Evolutionary conservation across 2,888 invertebrate genomes (phyloP), one percentile per base, ranked within the genome.

Genomic region (Yponomeuta plumbellus): DNA sequence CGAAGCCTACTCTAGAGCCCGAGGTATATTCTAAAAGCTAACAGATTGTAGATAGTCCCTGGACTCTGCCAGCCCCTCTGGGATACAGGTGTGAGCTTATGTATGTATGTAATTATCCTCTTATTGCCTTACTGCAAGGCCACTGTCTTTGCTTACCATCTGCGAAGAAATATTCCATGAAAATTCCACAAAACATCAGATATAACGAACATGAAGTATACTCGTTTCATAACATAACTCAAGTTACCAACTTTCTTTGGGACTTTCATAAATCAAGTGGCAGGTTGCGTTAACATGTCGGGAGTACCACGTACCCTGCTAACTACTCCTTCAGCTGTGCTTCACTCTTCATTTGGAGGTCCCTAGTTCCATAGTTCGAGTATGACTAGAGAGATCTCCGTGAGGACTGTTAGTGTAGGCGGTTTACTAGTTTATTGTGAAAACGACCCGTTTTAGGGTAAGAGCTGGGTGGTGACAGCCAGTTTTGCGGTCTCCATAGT

Each of bases 251-350:
- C 59, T 59, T 59, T 59, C 59, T 59, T 59, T 13, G 13, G 13
- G 21, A 21, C 59, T 59, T 59, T 59, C 59, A 59, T 59, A 59
- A 59, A 59, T 44, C 64, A 44, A 17, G 64, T 44, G 11, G 64
- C 62, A 62, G 62, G 62, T 40, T 40, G 59, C 59, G 13, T 23
- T 59, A 59, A 59, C 59, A 59, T 23, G 44, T 52, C 17, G 44
- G 17, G 44, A 52, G 44, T 17, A 52, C 44, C 44, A 52, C 44
- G 44, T 52, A 13, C 44, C 44, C 44, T 52, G 44, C 17, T 52
- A 17, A 52, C 44, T 52, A 52, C 44, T 52, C 44, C 44, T 52
- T 34, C 34, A 34, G 34, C 34, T 34, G 8, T 10, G 8, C 34
- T 3, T 2, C 17, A 3, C 44, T 13, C 44, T 52, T 52, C 44